Percentiles rank a stretch among this genome's conserved stretches.
Conservation (phyloP, 2,888 invertebrate species). For the Limnephilus lunatus region DNA sequence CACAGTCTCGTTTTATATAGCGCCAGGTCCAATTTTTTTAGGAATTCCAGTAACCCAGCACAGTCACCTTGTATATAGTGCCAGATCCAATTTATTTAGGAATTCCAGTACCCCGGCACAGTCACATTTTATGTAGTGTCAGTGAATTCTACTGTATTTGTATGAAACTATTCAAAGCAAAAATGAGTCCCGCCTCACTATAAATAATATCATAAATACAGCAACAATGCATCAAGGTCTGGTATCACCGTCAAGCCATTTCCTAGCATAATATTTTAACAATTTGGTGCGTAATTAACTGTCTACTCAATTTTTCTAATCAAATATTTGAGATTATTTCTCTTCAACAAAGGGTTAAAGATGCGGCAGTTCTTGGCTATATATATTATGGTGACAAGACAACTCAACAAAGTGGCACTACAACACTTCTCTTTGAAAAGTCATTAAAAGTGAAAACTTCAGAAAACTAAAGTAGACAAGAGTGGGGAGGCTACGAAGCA, state of each 20-base stretch:
- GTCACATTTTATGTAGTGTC: neutral
- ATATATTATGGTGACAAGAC: neutral
- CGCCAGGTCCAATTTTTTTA: neutral
- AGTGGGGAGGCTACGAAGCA: no score
- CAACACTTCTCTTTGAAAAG: no score
- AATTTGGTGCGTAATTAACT: constrained; percentile 24
- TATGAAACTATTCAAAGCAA: neutral
- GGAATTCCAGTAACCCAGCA: neutral
- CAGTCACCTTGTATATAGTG: neutral
- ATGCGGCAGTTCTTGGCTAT: neutral
- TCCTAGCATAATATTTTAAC: constrained; percentile 2
- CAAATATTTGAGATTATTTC: neutral
- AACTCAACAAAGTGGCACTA: no score
- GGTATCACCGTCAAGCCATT: constrained; percentile 1
- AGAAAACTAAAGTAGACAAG: no score
- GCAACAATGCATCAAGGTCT: neutral
- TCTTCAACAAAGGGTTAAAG: neutral
- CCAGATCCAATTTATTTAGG: no score
- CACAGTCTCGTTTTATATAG: neutral
- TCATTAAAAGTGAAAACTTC: no score
- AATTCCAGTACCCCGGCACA: neutral
- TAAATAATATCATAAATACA: neutral
- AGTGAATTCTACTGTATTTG: neutral
- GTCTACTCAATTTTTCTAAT: neutral
- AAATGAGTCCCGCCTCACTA: neutral